Base-by-base conservation (phyloP, 2,888 invertebrate species). In the Drosophila meridiana region DNA sequence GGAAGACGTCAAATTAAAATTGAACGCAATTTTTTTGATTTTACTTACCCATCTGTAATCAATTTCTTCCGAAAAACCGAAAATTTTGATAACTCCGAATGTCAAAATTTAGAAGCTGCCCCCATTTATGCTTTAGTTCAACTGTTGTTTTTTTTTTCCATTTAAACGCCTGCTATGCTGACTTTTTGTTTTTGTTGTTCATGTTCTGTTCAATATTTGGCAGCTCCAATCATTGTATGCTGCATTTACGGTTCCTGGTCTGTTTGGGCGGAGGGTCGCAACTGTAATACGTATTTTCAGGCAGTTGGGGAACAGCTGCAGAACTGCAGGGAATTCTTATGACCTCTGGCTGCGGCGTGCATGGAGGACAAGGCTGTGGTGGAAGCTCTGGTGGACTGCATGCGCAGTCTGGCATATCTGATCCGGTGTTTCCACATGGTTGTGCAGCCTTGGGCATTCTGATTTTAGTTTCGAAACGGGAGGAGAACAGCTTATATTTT, bases 281-380 rank as follows among this genome's bases (percentile, higher is more conserved):
- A 1, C 47, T 26, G 11, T 60, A 76, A 11, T 59, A n/a, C 0
- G 34, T 42, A 28, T 45, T 30, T 4, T 4, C 20, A 0, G 42
- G 9, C 4, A 60, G 20, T 28, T 5, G 40, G 3, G 13, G 0
- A 7, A 32, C 14, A 3, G 43, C 0, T 9, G 32, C 32, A 5
- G 30, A 36, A 3, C 3, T 38, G 57, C 75, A 75, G 2, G 26
- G 53, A n/a, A 72, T 26, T 32, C 73, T 60, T n/a, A 75, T 66
- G 3, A 78, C 7, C 26, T 75, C 58, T 2, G 58, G 66, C 45
- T 78, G 58, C 2, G 38, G 38, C 6, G 56, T 0, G 6, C 34
- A 9, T 2, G 38, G 13, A 3, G 42, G 8, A 20, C 20, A 66
- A 8, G 43, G 26, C 7, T n/a, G 8, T 9, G 36, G 32, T 7